phyloP scores from a whole-genome alignment of 2,797 vertebrate species.

The Rhincodon typus region DNA sequence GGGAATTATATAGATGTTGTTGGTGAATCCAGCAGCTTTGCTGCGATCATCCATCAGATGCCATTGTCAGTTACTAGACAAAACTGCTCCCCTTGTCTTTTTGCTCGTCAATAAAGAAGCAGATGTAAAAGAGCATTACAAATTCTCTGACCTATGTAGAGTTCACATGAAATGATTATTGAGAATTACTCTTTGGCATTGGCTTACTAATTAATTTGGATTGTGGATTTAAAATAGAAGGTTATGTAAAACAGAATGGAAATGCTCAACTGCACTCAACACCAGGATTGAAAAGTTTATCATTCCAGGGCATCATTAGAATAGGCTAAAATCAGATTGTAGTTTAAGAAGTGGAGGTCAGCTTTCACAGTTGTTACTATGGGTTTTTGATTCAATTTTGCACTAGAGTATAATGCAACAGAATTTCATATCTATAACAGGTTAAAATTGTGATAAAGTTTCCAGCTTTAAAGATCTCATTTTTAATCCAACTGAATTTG shows the following conservation, averaged over 20 bases:
- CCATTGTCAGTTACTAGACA: slow-evolving; percentile 64
- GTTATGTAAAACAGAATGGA: neutral
- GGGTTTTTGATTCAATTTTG: neutral
- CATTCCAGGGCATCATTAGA: neutral
- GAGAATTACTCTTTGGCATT: neutral
- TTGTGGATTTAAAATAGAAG: neutral
- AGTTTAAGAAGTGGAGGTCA: neutral
- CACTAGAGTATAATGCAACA: neutral
- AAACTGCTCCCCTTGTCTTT: slow-evolving; percentile 54
- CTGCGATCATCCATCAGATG: slow-evolving; percentile 56
- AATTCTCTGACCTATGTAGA: neutral
- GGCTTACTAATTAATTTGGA: neutral
- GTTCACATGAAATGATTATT: neutral
- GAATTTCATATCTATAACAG: neutral
- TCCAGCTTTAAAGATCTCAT: neutral
- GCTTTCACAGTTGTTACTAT: neutral
- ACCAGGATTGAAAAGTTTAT: neutral
- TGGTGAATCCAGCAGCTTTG: slow-evolving; percentile 39
- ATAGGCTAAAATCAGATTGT: neutral
- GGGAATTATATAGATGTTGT: slow-evolving; percentile 40
- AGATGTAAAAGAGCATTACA: slow-evolving; percentile 24
- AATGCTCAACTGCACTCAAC: neutral
- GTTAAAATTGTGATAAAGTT: neutral
- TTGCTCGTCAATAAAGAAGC: slow-evolving; percentile 46
- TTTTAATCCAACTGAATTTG: neutral